These are phyloP conservation scores for Prinia subflava DNA, from an alignment of 2,113 vertebrate genomes.

Conservation along the genomic window DNA sequence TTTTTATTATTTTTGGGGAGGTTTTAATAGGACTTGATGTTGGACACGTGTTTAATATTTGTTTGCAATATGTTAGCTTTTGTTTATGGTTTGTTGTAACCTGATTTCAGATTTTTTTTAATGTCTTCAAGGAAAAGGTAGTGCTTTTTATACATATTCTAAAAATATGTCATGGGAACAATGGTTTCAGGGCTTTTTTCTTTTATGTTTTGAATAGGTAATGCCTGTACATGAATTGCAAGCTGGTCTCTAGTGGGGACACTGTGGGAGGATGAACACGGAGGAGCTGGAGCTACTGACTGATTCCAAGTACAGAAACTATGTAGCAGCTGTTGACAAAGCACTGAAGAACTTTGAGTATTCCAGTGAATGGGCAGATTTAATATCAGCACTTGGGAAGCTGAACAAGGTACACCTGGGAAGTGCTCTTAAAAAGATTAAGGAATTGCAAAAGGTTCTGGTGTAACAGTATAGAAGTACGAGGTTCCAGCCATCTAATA, in stretches of 20 bases:
- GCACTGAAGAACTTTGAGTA: slow-evolving; percentile 99
- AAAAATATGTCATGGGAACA: neutral
- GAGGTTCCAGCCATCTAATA: neutral
- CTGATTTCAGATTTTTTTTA: neutral
- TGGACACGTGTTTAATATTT: neutral
- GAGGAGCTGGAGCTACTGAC: slow-evolving; percentile 95
- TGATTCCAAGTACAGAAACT: slow-evolving; percentile 99
- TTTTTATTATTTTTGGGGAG: neutral
- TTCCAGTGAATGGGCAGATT: slow-evolving; percentile 98
- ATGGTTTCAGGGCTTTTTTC: neutral
- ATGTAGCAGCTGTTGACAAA: slow-evolving; percentile 97
- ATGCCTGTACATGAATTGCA: slow-evolving; percentile 81
- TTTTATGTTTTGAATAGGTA: slow-evolving; percentile 70
- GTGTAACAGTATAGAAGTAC: neutral
- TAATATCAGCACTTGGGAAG: slow-evolving; percentile 97
- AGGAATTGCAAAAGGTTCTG: neutral
- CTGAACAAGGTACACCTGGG: slow-evolving; percentile 89
- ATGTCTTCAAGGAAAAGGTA: neutral
- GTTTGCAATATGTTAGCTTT: neutral
- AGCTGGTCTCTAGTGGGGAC: slow-evolving; percentile 77
- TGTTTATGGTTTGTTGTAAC: neutral
- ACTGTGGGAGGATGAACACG: slow-evolving; percentile 94
- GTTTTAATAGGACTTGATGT: neutral
- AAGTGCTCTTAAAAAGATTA: neutral
- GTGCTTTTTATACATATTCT: neutral